Evolutionary conservation across 2,113 vertebrate genomes (phyloP), one percentile per base, ranked within the genome.

Genomic region (Apodemus speciosus): DNA sequence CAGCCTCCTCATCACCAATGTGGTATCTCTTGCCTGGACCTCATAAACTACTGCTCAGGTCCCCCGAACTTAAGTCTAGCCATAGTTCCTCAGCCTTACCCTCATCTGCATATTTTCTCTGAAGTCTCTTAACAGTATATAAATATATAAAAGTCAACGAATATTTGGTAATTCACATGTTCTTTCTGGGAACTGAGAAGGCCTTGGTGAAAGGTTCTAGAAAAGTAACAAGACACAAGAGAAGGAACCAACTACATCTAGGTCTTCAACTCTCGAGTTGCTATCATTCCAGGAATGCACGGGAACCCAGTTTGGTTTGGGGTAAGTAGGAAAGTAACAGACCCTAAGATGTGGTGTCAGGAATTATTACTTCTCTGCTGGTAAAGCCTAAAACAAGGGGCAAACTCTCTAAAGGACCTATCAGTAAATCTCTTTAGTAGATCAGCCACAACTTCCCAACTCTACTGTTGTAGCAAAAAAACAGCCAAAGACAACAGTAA

Each of bases 341-440:
- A n/a, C 23, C 23, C 2, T 72, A 91, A 62, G 20, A 93, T 2
- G 3, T 85, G 76, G 21, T 60, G 1, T 72, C 64, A 43, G 5
- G 30, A 88, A 88, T 93, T 88, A 66, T 93, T 89, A 92, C 81
- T 81, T 95, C 76, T 93, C 49, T 58, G 53, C 58, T 81, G 15
- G 46, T 53, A 85, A 64, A 30, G 80, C 40, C 49, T 49, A 91
- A 93, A 76, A 53, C 46, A 3, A 73, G 64, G 9, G 53, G 49
- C 21, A 72, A 91, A 49, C 25, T 71, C 38, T 80, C 85, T 80
- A 84, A 71, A 93, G 84, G 88, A n/a, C 11, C 25, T 10, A 87
- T 83, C 1, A 88, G 16, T 85, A 88, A 90, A 71, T 81, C 75
- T 75, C 93, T 86, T 91, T 46, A 66, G 66, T 25, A 49, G 62